Base-by-base conservation (phyloP, 2,797 vertebrate genomes). In the Arvicola amphibius region DNA sequence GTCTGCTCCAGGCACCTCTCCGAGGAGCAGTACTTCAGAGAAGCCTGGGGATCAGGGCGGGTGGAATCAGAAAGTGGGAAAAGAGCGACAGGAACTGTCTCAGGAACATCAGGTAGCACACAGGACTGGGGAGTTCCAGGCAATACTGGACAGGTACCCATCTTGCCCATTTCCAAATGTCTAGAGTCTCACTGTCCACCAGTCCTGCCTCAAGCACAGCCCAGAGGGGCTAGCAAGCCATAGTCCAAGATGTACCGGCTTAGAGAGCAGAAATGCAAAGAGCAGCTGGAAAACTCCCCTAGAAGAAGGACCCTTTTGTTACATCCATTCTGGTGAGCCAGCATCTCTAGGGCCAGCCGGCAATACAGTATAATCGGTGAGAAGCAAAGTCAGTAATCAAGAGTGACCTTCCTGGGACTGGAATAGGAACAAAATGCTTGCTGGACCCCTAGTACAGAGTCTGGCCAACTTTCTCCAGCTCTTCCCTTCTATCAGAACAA, bases 1-100 rank as follows among this genome's bases (percentile, higher is more conserved):
- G 21, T 11, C 61, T 34, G 19, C 37, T 43, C 37, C 17, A 51
- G 5, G 63, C 7, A 59, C 5, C 6, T 23, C 87, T 84, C 8
- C 6, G 32, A 90, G 43, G 56, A 95, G 61, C 88, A 88, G 27
- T 73, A 93, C 65, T 93, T 96, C 88, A 74, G 90, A 59, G 43
- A 78, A 59, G 34, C 4, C 29, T 16, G 6, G 48, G 48, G 48
- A 4, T 53, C 51, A 2, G 4, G 5, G 12, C 34, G 16, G 43
- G 76, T 65, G 43, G 56, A 8, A 32, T 56, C 43, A 1, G 23
- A n/a, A 78, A 77, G 32, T 61, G 19, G 43, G 63, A 76, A 25
- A 9, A 67, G 21, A 80, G 37, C 17, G 46, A 29, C 9, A 43
- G 40, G 25, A 90, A 48, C 10, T 13, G 40, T n/a, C 53, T 2